Conservation (phyloP, 2,888 invertebrate genomes). For the Creontiades dilutus region DNA sequence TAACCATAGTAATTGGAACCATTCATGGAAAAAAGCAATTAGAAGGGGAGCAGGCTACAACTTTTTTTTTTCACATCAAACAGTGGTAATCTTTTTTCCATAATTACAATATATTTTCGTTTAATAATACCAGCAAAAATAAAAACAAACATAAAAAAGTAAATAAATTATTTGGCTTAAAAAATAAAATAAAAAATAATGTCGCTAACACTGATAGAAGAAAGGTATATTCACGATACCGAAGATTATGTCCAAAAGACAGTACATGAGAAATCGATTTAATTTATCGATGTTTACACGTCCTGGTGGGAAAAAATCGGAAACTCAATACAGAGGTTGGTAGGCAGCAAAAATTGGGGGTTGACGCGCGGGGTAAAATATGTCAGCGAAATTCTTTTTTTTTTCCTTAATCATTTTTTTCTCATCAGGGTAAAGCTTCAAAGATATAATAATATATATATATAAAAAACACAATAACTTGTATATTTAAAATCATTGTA, state of each 20-base stretch:
- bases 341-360: not conserved
- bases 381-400: constrained; percentile 16
- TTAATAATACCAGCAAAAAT: constrained; percentile 38
- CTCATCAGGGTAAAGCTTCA: constrained; percentile 67
- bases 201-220: constrained; percentile 12
- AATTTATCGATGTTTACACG: not conserved
- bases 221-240: not conserved
- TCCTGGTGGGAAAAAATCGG: not conserved
- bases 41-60: constrained; percentile 64
- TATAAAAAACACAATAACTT: constrained; percentile 72
- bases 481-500: constrained; percentile 68
- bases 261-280: not conserved
- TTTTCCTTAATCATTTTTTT: not conserved
- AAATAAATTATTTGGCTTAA: constrained; percentile 11
- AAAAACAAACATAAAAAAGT: not conserved
- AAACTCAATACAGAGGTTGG: not conserved
- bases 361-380: constrained; percentile 38
- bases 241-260: not conserved
- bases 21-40: constrained; percentile 67
- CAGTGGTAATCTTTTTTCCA: constrained; percentile 55
- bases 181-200: constrained; percentile 3
- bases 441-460: constrained; percentile 71
- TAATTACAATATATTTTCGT: constrained; percentile 40
- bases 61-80: constrained; percentile 63
- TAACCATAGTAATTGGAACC: constrained; percentile 66